Conservation (phyloP, 2,797 vertebrate genomes). For the Avahi laniger region DNA sequence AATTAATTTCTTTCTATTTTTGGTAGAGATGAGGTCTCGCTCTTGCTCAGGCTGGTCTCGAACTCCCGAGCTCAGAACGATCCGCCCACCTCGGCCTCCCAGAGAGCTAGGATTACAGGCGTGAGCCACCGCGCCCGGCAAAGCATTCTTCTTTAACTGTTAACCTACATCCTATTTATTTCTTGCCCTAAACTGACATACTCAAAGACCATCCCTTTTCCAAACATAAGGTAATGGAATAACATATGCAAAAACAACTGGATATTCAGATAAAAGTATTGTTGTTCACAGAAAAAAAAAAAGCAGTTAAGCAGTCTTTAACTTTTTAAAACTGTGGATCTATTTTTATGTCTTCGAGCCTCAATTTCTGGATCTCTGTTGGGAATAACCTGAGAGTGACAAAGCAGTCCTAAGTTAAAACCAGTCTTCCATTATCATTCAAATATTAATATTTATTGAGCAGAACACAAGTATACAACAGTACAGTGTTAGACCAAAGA, state of each 20-base stretch:
- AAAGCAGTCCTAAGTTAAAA: constrained; percentile 27
- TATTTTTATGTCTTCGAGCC: neutral
- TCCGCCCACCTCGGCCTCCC: too few species aligned
- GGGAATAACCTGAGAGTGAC: neutral
- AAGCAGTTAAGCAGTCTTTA: neutral
- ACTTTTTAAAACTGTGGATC: neutral
- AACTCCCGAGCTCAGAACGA: too few species aligned
- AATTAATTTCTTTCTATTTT: too few species aligned
- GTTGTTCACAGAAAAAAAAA: neutral
- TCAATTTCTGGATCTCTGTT: neutral
- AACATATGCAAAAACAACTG: neutral
- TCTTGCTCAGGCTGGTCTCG: too few species aligned
- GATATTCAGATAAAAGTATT: neutral
- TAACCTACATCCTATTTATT: constrained; percentile 10
- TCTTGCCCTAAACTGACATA: constrained; percentile 14
- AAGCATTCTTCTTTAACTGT: constrained; percentile 17
- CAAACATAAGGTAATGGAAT: constrained; percentile 16
- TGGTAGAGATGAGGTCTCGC: too few species aligned
- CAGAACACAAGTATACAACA: neutral
- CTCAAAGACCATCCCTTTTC: neutral
- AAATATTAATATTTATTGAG: constrained; percentile 49
- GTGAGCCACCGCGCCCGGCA: too few species aligned
- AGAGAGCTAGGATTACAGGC: too few species aligned
- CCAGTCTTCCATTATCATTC: neutral
- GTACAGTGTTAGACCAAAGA: neutral